phyloP scores from a whole-genome alignment of 2,888 invertebrate genomes.

The Vanessa cardui region DNA sequence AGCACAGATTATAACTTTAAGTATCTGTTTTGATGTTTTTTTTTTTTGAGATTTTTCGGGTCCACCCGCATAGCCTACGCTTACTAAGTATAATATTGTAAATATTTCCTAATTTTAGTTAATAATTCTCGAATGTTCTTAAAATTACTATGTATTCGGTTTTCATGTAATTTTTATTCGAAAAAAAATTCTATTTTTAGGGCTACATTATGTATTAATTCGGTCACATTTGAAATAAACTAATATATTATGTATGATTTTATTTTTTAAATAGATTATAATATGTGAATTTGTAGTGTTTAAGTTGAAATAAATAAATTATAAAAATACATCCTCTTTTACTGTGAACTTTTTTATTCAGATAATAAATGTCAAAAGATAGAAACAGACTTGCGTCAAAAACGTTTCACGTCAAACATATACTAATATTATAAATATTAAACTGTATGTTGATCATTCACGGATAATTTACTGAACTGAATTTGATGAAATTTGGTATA shows the following conservation, averaged over 20 bases:
- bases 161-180: conserved; percentile 11
- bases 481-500: too few relatives aligned
- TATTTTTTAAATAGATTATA: conserved; percentile 40
- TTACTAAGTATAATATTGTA: conserved; percentile 35
- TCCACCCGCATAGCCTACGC: conserved; percentile 39
- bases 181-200: conserved; percentile 16
- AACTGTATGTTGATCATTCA: too few relatives aligned
- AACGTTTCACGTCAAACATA: too few relatives aligned
- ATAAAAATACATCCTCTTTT: conserved; percentile 18
- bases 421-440: too few relatives aligned
- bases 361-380: too few relatives aligned
- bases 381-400: too few relatives aligned
- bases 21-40: not conserved
- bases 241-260: conserved; percentile 48
- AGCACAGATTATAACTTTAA: too few relatives aligned
- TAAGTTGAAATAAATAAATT: conserved; percentile 37
- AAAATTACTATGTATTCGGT: not conserved
- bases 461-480: too few relatives aligned
- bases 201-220: not conserved
- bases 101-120: conserved; percentile 2
- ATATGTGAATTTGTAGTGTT: conserved; percentile 47
- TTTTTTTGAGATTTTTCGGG: conserved; percentile 28
- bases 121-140: not conserved
- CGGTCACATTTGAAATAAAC: conserved; percentile 35
- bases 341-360: too few relatives aligned